Conservation (phyloP, 2,113 vertebrate genomes). For the Zosterops japonicus region DNA sequence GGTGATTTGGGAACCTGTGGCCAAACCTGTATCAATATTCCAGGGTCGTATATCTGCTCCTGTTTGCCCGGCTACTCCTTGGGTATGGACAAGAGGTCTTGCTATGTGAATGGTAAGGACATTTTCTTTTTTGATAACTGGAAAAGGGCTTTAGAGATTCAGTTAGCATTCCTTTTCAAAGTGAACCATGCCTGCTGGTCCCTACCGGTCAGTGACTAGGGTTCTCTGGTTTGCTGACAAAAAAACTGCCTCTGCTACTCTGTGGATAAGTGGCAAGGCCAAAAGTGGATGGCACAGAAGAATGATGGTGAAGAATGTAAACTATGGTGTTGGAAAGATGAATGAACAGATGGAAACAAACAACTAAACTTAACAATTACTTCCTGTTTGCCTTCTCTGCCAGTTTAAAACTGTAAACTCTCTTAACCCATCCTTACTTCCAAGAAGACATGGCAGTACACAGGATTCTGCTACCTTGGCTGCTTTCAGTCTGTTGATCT, state of each 20-base stretch:
- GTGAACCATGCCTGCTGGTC: neutral
- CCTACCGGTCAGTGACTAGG: accelerated
- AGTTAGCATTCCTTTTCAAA: neutral
- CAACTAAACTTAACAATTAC: neutral
- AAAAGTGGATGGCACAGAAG: neutral
- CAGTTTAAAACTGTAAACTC: neutral
- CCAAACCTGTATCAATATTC: slow-evolving; percentile 62
- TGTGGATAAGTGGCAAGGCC: neutral
- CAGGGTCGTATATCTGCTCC: slow-evolving; percentile 65
- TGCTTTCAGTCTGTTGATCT: neutral
- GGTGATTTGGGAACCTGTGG: slow-evolving; percentile 53
- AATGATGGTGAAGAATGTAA: neutral
- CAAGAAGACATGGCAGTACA: neutral
- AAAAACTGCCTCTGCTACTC: neutral
- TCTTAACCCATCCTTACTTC: neutral
- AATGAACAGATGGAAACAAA: neutral
- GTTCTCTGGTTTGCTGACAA: neutral
- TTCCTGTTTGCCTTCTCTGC: neutral
- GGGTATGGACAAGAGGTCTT: slow-evolving; percentile 49
- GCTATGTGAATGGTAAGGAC: slow-evolving; percentile 21
- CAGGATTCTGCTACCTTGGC: neutral
- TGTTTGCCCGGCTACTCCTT: slow-evolving; percentile 53
- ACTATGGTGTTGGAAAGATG: neutral
- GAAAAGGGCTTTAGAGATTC: neutral
- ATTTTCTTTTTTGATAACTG: neutral